phyloP scores from a whole-genome alignment of 2,888 invertebrate species.

The Eristalis pertinax region DNA sequence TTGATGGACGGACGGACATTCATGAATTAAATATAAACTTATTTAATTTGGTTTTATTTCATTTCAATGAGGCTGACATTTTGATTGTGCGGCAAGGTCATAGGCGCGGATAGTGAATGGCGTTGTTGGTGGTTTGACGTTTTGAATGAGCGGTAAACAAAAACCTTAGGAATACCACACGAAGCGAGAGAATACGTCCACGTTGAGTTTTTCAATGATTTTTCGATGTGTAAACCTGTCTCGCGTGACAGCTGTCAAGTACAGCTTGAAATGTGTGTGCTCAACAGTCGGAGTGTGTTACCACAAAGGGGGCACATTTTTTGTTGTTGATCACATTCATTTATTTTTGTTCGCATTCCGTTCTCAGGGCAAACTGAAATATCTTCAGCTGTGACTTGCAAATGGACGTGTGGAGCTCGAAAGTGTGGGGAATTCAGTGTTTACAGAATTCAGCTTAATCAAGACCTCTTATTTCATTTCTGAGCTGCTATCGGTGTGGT shows the following conservation, averaged over 20 bases:
- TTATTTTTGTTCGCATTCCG: too few species aligned
- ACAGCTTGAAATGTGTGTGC: not conserved
- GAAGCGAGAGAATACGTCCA: not conserved
- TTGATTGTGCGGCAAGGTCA: constrained; percentile 62
- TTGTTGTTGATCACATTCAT: too few species aligned
- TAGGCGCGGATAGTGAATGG: constrained; percentile 23
- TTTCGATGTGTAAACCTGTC: not conserved
- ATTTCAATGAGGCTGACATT: constrained; percentile 67
- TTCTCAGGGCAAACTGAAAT: too few species aligned
- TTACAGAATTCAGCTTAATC: too few species aligned
- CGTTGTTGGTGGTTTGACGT: not conserved
- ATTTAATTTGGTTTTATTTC: constrained; percentile 61
- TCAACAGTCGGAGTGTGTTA: too few species aligned
- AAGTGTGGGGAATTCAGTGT: too few species aligned
- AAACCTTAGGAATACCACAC: not conserved
- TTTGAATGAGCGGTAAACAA: not conserved
- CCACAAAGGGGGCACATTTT: too few species aligned
- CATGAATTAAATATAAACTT: constrained; percentile 66
- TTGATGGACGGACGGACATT: constrained; percentile 27
- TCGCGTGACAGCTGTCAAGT: not conserved
- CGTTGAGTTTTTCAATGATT: not conserved
- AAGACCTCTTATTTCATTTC: too few species aligned
- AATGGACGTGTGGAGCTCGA: too few species aligned
- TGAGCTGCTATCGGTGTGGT: too few species aligned
- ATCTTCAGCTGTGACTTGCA: too few species aligned